Base-by-base conservation (phyloP, 1,140 invertebrate genomes). In the Parapsyche elsis region DNA sequence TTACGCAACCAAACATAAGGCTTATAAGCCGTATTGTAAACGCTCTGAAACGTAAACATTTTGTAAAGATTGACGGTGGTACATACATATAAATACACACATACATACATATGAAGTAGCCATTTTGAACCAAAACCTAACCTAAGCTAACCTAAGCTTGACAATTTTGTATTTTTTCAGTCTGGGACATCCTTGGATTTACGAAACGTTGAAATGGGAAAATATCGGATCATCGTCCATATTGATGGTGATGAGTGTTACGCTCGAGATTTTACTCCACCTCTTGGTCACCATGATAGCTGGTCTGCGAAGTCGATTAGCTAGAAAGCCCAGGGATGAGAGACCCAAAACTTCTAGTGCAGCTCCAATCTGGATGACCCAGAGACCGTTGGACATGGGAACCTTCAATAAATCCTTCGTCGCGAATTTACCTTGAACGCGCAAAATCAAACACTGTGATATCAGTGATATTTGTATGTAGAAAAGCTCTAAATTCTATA, bases 151-250 rank as follows among this genome's bases (percentile, higher is more conserved):
- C n/a, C n/a, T n/a, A n/a, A n/a, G n/a, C n/a, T n/a, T n/a, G n/a
- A n/a, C n/a, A n/a, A n/a, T n/a, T n/a, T n/a, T n/a, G n/a, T n/a
- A 24, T 57, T 19, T 57, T 87, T 87, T 57, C 86, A 89, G 88
- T 4, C 73, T 83, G 10, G 87, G 87, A n/a, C 85, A 87, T 23
- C 83, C 84, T 0, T 89, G 82, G 79, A 83, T 89, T 21, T 89
- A 88, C 78, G 84, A 87, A 0, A 86, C 88, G 2, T 73, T 89
- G 21, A 79, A 88, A 78, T 89, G 88, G 88, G 71, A 86, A 2
- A 77, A 86, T 0, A 85, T 87, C 0, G 85, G 85, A 0, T 16
- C 74, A 0, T 84, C 86, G 0, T 80, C 80, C 0, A 78, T 83
- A 7, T 76, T 87, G 9, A 84, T 86, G 9, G 45, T 84, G 0